Base-by-base conservation (phyloP, 2,888 invertebrate genomes). In the Podotricha telesiphe region DNA sequence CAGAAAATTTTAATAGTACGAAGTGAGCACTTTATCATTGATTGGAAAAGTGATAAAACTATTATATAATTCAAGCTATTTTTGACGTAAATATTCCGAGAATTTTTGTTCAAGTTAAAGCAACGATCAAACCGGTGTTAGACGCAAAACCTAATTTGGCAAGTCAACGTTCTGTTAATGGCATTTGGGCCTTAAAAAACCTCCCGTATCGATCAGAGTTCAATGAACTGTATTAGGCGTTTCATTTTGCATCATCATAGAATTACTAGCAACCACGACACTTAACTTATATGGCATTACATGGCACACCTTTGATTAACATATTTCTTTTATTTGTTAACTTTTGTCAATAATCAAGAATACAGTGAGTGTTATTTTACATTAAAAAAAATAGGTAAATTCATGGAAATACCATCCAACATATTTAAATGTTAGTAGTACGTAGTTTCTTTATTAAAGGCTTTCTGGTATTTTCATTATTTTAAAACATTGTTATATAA, bases 191-290 rank as follows among this genome's bases (percentile, higher is more conserved):
- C 50, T 37, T 64, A 58, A 64, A 58, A 74, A 70, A 76, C 74
- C 75, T 77, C 76, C 74, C 75, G 73, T 79, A 81, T 82, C 79
- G 82, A 80, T 80, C 78, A 74, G 71, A 75, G 81, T 81, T 80
- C 79, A 76, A 76, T 72, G 79, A 76, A 79, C 82, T 67, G 67
- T 63, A 61, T 20, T 62, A 66, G 77, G 59, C 45, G 51, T 71
- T 79, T 77, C 77, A 77, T 78, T 78, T 74, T 73, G 73, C 72
- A 66, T 51, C 72, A 58, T 67, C 67, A 65, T 74, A 71, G 74
- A 78, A 77, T 77, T 77, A 71, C 74, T 70, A 59, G 48, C 58
- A 58, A 65, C 74, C 73, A 77, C 72, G 73, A 76, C 76, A 78
- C 77, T 76, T 77, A 77, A 77, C 76, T 74, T 75, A 69, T 64